phyloP scores from a whole-genome alignment of 2,113 vertebrate genomes.

The Sminthopsis crassicaudata region DNA sequence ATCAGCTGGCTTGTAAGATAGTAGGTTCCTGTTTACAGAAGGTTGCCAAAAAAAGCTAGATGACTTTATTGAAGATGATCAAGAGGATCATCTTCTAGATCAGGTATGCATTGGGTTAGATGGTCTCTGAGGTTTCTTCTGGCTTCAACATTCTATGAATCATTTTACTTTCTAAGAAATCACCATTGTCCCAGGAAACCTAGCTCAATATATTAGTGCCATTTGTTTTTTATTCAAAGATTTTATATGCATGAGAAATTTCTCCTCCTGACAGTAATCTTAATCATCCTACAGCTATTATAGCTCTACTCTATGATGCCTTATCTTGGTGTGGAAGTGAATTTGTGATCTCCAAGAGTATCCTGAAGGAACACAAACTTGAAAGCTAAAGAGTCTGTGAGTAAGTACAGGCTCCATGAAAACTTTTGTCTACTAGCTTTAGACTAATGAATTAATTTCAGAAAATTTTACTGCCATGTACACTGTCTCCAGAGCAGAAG shows the following conservation, averaged over 20 bases:
- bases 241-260: not conserved
- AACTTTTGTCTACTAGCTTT: not conserved
- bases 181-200: not conserved
- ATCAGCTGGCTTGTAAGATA: not conserved
- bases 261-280: not conserved
- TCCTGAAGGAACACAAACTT: not conserved
- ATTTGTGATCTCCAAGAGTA: not conserved
- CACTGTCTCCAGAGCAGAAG: not conserved
- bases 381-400: not conserved
- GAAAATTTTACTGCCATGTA: not conserved
- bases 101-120: not conserved
- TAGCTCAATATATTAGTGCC: not conserved
- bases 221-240: not conserved
- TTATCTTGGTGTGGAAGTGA: not conserved
- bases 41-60: not conserved
- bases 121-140: not conserved
- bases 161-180: not conserved
- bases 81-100: not conserved
- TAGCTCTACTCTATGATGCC: not conserved
- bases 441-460: not conserved
- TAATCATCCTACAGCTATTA: not conserved
- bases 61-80: not conserved
- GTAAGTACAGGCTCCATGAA: not conserved
- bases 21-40: not conserved
- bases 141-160: not conserved